These are phyloP conservation scores for Zoroaster sp. DNA, from an alignment of 53 echinoderm and acorn worm species.

Conservation along the genomic window DNA sequence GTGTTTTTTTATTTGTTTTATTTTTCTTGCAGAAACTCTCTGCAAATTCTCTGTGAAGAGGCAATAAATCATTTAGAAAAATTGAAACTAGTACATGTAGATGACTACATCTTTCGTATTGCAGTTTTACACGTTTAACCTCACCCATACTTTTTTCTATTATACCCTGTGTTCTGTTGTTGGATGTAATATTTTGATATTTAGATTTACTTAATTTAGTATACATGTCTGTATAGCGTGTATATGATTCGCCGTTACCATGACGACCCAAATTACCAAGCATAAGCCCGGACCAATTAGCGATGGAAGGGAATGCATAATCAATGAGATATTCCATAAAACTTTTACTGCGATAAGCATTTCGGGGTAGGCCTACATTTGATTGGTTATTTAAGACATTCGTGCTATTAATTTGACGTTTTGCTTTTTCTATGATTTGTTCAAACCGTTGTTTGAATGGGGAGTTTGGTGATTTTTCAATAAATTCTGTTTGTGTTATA, in stretches of 20 bases:
- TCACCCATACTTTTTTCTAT: conserved; percentile 2
- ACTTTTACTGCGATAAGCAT: background rate
- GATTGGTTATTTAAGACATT: background rate
- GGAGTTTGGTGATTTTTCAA: background rate
- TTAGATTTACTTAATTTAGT: background rate
- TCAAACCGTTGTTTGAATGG: background rate
- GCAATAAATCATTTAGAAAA: background rate
- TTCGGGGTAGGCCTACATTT: background rate
- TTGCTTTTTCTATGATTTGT: background rate
- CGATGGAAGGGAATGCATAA: background rate
- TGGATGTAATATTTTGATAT: background rate
- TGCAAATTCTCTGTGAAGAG: background rate
- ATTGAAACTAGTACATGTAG: background rate
- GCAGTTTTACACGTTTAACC: background rate
- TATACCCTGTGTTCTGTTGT: background rate
- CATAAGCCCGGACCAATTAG: background rate
- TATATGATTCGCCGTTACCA: background rate
- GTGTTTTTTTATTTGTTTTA: background rate
- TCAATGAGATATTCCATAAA: background rate
- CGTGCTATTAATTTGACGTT: background rate
- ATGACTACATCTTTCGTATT: background rate
- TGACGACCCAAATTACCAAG: background rate
- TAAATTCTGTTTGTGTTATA: background rate
- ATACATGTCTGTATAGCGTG: background rate
- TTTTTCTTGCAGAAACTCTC: background rate